Conservation (phyloP, 2,797 vertebrate genomes). For the Peromyscus eremicus region DNA sequence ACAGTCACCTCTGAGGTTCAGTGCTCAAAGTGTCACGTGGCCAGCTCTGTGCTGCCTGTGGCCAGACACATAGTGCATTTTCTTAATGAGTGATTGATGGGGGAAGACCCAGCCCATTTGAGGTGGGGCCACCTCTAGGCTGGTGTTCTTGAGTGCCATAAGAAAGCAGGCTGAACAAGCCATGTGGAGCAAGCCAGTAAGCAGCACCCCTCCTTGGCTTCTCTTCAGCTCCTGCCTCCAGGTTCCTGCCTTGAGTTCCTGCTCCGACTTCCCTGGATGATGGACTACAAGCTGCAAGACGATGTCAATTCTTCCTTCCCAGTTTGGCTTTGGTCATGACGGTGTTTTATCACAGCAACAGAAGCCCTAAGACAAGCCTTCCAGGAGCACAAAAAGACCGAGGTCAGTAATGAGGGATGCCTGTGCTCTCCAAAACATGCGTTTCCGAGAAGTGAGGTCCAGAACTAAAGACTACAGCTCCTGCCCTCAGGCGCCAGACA, state of each 20-base stretch:
- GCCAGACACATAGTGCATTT: neutral
- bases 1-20: neutral
- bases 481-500: neutral
- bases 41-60: neutral
- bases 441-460: neutral
- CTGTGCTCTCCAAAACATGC: neutral
- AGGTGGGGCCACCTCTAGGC: too few relatives aligned
- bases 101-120: neutral
- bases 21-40: neutral
- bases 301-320: neutral
- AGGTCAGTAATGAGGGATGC: neutral
- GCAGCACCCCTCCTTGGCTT: neutral
- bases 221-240: neutral
- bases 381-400: neutral
- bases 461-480: neutral
- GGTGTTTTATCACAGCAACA: neutral
- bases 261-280: neutral
- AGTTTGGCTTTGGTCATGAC: too few relatives aligned
- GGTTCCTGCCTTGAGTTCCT: neutral
- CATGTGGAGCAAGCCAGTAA: neutral
- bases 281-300: neutral
- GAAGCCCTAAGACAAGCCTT: neutral
- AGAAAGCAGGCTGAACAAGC: neutral
- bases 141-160: too few relatives aligned
- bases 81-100: neutral